A percentile compares a stretch with the other conserved stretches of the same genome.
phyloP scores from a whole-genome alignment of 2,888 invertebrate genomes.

The Tinea trinotella region DNA sequence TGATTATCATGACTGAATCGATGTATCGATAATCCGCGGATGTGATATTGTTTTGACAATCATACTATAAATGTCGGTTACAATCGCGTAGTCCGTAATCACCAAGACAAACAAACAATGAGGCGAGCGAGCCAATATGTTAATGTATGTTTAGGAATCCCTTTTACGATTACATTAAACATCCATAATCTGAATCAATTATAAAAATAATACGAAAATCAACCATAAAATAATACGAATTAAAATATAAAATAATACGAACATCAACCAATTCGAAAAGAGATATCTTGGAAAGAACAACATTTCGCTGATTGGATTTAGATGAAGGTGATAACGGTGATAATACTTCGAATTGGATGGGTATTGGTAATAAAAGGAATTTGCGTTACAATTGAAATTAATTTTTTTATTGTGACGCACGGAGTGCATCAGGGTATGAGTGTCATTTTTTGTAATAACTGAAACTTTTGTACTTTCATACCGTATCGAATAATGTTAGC shows the following conservation, averaged over 20 bases:
- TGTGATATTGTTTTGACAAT: constrained; percentile 9
- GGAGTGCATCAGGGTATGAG: constrained; percentile 73
- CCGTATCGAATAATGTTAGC: constrained; percentile 57
- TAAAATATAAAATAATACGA: neutral
- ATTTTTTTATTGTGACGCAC: constrained; percentile 59
- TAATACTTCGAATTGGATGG: constrained; percentile 68
- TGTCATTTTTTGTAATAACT: constrained; percentile 66
- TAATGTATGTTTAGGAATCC: constrained; percentile 1
- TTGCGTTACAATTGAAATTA: constrained; percentile 64
- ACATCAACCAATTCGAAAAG: constrained; percentile 7
- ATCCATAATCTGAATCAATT: constrained; percentile 1
- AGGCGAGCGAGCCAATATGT: neutral
- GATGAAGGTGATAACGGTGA: constrained; percentile 33
- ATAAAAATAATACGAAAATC: neutral
- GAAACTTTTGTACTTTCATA: constrained; percentile 67
- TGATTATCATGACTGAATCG: constrained; percentile 4
- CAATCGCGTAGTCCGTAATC: neutral
- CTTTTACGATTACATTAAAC: neutral
- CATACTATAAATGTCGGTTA: neutral
- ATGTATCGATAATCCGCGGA: constrained; percentile 3
- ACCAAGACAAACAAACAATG: neutral
- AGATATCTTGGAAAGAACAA: neutral
- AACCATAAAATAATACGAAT: neutral
- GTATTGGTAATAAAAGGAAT: constrained; percentile 55
- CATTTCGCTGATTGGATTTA: neutral